A percentile compares a stretch with the other conserved stretches of the same genome.
Conservation (phyloP, 1,140 invertebrate genomes). For the Drosophila auraria region DNA sequence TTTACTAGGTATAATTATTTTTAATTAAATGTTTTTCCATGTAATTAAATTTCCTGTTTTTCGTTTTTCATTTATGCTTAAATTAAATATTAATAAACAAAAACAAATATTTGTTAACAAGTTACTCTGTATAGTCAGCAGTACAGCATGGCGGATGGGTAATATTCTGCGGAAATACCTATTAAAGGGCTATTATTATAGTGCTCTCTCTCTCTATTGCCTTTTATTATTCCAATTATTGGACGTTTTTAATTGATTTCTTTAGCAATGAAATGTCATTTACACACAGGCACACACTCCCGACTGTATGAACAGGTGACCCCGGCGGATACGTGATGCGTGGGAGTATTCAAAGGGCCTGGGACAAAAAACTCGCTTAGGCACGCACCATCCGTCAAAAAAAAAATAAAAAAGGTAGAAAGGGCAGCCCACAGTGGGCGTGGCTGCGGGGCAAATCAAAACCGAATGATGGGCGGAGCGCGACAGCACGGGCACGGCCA, state of each 20-base stretch:
- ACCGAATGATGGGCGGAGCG: constrained; percentile 34
- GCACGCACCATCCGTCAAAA: constrained; percentile 53
- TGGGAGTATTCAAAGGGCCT: constrained; percentile 48
- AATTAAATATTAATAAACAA: background rate
- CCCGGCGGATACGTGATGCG: constrained; percentile 49
- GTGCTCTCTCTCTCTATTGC: no score
- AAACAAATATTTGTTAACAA: background rate
- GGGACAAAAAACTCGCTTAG: constrained; percentile 41
- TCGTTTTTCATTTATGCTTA: background rate
- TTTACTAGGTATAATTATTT: background rate
- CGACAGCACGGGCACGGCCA: constrained; percentile 50
- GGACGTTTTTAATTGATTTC: constrained; percentile 8
- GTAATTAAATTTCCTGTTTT: no score
- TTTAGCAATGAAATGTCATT: constrained; percentile 16
- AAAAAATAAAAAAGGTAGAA: background rate
- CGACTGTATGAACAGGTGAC: constrained; percentile 21
- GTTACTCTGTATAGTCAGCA: no score
- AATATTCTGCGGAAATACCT: no score
- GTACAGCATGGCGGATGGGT: no score
- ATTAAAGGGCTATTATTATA: no score
- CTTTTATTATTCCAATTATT: background rate
- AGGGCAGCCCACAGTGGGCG: constrained; percentile 11
- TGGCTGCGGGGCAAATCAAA: constrained; percentile 48
- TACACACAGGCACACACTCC: constrained; percentile 5
- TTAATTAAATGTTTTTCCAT: background rate